Conservation (phyloP, 2,113 vertebrate species). For the cattle (Bos taurus) region DNA sequence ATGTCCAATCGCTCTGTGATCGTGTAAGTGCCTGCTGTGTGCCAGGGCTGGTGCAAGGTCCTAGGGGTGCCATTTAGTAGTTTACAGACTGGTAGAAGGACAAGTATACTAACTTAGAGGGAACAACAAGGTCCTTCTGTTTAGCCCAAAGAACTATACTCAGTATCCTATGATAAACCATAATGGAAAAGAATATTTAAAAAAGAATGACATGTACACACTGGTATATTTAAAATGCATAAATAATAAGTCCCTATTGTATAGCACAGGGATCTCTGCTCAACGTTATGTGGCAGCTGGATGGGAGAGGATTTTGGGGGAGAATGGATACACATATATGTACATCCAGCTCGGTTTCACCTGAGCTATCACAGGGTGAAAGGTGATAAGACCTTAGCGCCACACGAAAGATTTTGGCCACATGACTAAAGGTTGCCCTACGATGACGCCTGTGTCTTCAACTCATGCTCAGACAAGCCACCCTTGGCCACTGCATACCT, state of each 20-base stretch:
- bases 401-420: not conserved
- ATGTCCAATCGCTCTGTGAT: accelerated
- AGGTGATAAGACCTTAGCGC: not conserved
- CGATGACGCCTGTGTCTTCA: accelerated
- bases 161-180: not conserved
- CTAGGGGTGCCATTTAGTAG: not conserved
- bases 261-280: not conserved
- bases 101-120: accelerated
- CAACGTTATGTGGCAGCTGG: not conserved
- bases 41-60: not conserved
- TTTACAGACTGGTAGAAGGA: not conserved
- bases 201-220: not conserved
- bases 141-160: not conserved
- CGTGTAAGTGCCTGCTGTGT: not conserved
- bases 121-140: not conserved
- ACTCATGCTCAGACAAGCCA: not conserved
- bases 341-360: not conserved
- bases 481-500: not conserved
- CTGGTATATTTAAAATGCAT: not conserved
- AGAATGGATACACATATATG: not conserved
- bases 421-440: accelerated
- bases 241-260: not conserved
- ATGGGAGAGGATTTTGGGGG: not conserved
- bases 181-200: not conserved
- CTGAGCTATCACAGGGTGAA: not conserved